Percentiles rank a stretch among this genome's conserved stretches.
phyloP scores from a whole-genome alignment of 2,888 invertebrate species.

The Rhamnusium bicolor region DNA sequence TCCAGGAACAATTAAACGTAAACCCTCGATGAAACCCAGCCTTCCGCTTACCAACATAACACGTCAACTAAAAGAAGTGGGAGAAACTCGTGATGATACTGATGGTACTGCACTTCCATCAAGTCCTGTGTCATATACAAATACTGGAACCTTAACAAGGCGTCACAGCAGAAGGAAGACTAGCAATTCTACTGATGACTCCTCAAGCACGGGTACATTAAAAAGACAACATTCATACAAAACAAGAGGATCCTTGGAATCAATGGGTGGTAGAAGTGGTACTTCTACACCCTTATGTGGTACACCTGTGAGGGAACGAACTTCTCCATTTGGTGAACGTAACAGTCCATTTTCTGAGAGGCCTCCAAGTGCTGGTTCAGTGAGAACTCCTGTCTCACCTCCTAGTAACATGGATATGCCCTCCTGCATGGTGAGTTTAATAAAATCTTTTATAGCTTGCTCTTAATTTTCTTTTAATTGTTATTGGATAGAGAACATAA shows the following conservation, averaged over 20 bases:
- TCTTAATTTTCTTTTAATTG: too few species aligned
- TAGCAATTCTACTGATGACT: conserved; percentile 66
- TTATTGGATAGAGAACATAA: too few species aligned
- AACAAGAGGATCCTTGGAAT: conserved; percentile 71
- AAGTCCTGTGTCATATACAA: conserved; percentile 66
- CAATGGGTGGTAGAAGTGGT: conserved; percentile 72
- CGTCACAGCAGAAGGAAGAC: conserved; percentile 73
- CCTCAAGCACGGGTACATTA: conserved; percentile 71
- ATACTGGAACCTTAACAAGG: conserved; percentile 71
- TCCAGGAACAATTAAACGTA: conserved; percentile 89
- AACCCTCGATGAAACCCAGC: conserved; percentile 94
- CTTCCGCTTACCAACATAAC: conserved; percentile 93
- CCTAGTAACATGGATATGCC: conserved; percentile 62
- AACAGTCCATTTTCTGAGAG: conserved; percentile 59
- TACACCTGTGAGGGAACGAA: conserved; percentile 72
- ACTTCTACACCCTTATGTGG: conserved; percentile 70
- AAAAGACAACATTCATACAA: conserved; percentile 77
- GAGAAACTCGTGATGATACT: conserved; percentile 78
- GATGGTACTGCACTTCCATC: conserved; percentile 71
- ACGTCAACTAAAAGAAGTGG: conserved; percentile 90
- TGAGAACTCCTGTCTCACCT: conserved; percentile 61
- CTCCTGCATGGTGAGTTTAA: conserved; percentile 68
- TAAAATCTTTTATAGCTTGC: not conserved
- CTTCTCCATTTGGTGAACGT: conserved; percentile 69
- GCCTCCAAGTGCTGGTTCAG: conserved; percentile 62